Conservation (phyloP, 1,140 invertebrate genomes). For the Lasioglossum albipes region DNA sequence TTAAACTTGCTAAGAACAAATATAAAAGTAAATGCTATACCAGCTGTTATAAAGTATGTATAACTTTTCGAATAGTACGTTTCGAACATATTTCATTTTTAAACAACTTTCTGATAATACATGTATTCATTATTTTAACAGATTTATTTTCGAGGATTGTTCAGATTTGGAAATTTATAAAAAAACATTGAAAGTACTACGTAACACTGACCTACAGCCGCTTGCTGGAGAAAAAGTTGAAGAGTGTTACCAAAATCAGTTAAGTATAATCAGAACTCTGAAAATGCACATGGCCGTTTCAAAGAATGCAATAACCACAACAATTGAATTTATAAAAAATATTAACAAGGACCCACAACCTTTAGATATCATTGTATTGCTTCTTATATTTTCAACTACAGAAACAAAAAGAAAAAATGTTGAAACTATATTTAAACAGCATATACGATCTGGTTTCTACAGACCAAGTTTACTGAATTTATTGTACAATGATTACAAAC, state of each 20-base stretch:
- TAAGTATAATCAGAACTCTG: slow-evolving; percentile 66
- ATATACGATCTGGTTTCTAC: slow-evolving; percentile 73
- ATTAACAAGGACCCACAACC: slow-evolving; percentile 67
- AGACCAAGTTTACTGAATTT: slow-evolving; percentile 62
- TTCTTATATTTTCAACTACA: slow-evolving; percentile 64
- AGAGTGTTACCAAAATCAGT: slow-evolving; percentile 72
- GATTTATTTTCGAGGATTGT: slow-evolving; percentile 71
- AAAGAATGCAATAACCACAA: slow-evolving; percentile 65
- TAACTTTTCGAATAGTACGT: neutral
- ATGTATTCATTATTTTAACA: slow-evolving; percentile 44
- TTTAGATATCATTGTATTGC: slow-evolving; percentile 72
- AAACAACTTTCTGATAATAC: slow-evolving; percentile 22
- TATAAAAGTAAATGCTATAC: slow-evolving; percentile 62
- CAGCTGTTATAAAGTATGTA: slow-evolving; percentile 70
- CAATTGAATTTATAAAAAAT: slow-evolving; percentile 63
- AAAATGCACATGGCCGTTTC: slow-evolving; percentile 67
- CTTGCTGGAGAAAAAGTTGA: slow-evolving; percentile 63
- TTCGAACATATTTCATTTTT: slow-evolving; percentile 14
- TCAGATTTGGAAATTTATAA: slow-evolving; percentile 57
- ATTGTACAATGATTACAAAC: slow-evolving; percentile 67
- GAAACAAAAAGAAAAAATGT: slow-evolving; percentile 66
- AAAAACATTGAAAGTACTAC: slow-evolving; percentile 68
- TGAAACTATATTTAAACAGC: slow-evolving; percentile 66
- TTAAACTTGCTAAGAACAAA: slow-evolving; percentile 68
- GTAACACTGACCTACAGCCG: slow-evolving; percentile 71